Base-by-base conservation (phyloP, 2,888 invertebrate genomes). In the Phytoseiulus persimilis region DNA sequence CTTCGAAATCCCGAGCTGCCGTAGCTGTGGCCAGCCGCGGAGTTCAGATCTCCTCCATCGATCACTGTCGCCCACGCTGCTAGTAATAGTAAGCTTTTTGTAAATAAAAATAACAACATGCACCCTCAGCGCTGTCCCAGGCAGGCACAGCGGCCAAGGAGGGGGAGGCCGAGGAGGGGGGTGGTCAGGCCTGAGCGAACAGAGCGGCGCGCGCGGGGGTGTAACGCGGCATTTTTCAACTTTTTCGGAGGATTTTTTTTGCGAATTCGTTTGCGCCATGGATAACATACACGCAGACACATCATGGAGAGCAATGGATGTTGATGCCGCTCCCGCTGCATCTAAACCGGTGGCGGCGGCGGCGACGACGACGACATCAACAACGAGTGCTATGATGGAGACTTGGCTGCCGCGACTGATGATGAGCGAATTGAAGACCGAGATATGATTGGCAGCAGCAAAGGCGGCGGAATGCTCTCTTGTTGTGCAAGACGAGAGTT, bases 41-140 rank as follows among this genome's bases (percentile, higher is more conserved):
- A 65, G 65, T 65, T 65, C 65, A 65, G 65, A 87, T 87, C 87
- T 87, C 87, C 87, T 87, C 87, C 87, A 87, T 87, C 87, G 87
- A 87, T 87, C 87, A 87, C 18, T 87, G 87, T 87, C 87, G 87
- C 45, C 33, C 23, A 32, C 87, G 87, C 39, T n/a, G 33, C 39
- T n/a, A 32, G 87, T 87, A 87, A 87, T 87, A 87, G 87, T 87
- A 87, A 87, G 87, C 87, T 87, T 87, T 87, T 87, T 87, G 87
- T 87, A 87, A 87, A 87, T 87, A 87, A 87, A 87, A 87, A 87
- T 87, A 87, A 87, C 32, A 87, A 87, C 87, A 87, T 87, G 87
- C 87, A 87, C 87, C 87, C 87, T 45, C 33, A 32, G 23, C 33
- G 32, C 87, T 65, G 11, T 65, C 65, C 65, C 65, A 28, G 65